Evolutionary conservation across 2,113 vertebrate species (phyloP).

Genomic region (Gadus chalcogrammus): DNA sequence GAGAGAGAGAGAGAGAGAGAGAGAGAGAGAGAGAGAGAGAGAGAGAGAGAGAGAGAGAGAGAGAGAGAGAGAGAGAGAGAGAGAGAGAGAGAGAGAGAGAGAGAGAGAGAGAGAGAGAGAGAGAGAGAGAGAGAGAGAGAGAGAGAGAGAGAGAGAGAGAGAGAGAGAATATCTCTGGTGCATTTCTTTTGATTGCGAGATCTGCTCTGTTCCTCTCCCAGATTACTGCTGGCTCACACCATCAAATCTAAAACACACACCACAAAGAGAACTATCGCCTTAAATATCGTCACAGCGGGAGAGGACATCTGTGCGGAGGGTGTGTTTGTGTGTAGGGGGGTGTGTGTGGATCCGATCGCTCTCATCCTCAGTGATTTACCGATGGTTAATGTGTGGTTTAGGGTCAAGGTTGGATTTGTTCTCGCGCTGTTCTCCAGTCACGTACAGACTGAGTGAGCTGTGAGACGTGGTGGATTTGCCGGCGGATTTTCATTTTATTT

Average conservation of each 20-base stretch:
- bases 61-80: too few relatives aligned
- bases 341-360: neutral
- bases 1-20: too few relatives aligned
- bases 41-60: neutral
- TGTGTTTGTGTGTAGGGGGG: slow-evolving; percentile 12
- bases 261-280: slow-evolving; percentile 19
- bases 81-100: too few relatives aligned
- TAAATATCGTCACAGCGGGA: slow-evolving; percentile 9
- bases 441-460: too few relatives aligned
- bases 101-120: too few relatives aligned
- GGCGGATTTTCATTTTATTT: too few relatives aligned
- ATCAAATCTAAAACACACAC: slow-evolving; percentile 12
- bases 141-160: too few relatives aligned
- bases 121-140: too few relatives aligned
- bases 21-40: too few relatives aligned
- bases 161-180: slow-evolving; percentile 38
- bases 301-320: slow-evolving; percentile 10
- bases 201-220: slow-evolving; percentile 36
- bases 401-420: neutral
- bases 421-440: neutral
- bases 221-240: slow-evolving; percentile 30
- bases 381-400: neutral
- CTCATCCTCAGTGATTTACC: neutral
- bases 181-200: slow-evolving; percentile 40
- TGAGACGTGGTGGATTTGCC: too few relatives aligned